Evolutionary conservation across 2,113 vertebrate species (phyloP), one percentile per base, ranked within the genome.

Genomic region (Dendrocopos noguchii): DNA sequence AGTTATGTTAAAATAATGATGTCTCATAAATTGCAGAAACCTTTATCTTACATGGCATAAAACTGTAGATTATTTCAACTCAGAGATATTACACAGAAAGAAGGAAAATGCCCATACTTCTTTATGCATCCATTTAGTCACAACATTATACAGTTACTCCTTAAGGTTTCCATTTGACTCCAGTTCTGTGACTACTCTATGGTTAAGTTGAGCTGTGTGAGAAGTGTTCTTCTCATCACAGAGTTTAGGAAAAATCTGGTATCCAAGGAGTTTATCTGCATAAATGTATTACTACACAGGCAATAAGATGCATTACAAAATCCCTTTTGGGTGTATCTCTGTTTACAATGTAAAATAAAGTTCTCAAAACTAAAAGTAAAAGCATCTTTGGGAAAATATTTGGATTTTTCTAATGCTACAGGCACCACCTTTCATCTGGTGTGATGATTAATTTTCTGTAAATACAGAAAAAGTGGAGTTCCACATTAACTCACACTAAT

Each of bases 301-400:
- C 66, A 59, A 50, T 29, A 33, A 76, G 53, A 31, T 80, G 65
- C 53, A 61, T 84, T 89, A 20, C 55, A 74, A 89, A 95, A 76
- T 89, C 74, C 31, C 34, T 46, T 86, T 81, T 79, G 86, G 83
- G 70, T 0, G 4, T 91, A 57, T 80, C 74, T 8, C 0, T 60
- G 27, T 94, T 96, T 80, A 39, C 75, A 76, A 53, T 71, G 36
- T 87, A 73, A 80, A 83, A 63, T 27, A 53, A 87, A 90, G 60
- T 83, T 90, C 75, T 95, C 64, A 74, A 91, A 93, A 70, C 55
- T 72, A 42, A 79, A 91, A 92, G 44, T 80, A 64, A 94, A 68
- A 87, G 25, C 33, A 68, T 73, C 61, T 27, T 55, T 50, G 42
- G 72, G 66, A 87, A 91, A 88, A 67, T 74, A 70, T 36, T 65